Base-by-base conservation (phyloP, 2,113 vertebrate species). In the Mohoua ochrocephala region DNA sequence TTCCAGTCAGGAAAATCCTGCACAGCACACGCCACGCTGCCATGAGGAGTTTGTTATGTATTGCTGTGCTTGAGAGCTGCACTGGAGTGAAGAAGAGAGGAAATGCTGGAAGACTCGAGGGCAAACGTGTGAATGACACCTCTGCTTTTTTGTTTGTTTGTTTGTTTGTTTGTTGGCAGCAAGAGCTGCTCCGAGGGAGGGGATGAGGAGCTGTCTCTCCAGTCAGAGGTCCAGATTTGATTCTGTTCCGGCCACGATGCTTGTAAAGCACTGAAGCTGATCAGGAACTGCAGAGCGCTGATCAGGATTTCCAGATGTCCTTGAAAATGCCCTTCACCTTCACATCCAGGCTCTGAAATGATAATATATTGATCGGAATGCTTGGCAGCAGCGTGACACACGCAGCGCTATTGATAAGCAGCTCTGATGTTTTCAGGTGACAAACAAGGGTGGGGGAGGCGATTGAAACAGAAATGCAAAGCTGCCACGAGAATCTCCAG, bases 241-340 rank as follows among this genome's bases (percentile, higher is more conserved):
- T 89, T 84, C 53, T 47, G 3, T 39, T 63, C 22, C 63, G 45
- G 24, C 42, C n/a, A 12, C 49, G 11, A 4, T 7, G 27, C 56
- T 24, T 56, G n/a, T 26, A 57, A 73, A 81, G 56, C 83, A 4
- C 71, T 15, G 68, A 33, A 35, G 78, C 80, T 13, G 83, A 64
- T 60, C 85, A 71, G 56, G 57, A 68, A 45, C 6, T 16, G 78
- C 63, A 83, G 70, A 90, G 59, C 65, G 2, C 84, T 2, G 71
- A 70, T 71, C 91, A 71, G 84, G 56, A 77, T 89, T 78, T 64
- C 60, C 69, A 63, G 31, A n/a, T 26, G 93, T 42, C 96, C 91
- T 96, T 96, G 88, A 31, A 60, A 67, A 76, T 1, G 88, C 49
- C 93, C 86, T 94, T 95, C 85, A 91, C 93, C 73, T 81, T 92